Evolutionary conservation across 2,888 invertebrate species (phyloP), one percentile per base, ranked within the genome.

Genomic region (Agrochola lychnidis): DNA sequence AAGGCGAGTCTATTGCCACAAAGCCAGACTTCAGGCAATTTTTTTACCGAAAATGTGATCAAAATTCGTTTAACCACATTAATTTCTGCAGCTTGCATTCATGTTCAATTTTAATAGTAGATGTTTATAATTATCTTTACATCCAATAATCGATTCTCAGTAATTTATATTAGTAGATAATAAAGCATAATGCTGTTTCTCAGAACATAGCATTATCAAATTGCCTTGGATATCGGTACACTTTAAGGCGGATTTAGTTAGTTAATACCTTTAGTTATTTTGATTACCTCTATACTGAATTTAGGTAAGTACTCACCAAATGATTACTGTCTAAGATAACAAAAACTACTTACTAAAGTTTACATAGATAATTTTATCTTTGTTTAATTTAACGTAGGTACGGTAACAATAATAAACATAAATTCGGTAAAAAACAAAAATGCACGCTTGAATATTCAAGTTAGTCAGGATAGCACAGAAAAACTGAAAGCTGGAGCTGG

Each of bases 101-200:
- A n/a, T 51, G 25, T 45, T 51, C 16, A 59, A 64, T 59, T 57
- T 75, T 45, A 51, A 59, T 76, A 57, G 7, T 73, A 61, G 19
- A 61, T 56, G 68, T 63, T 68, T 45, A 51, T 70, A 67, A 63
- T 78, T 83, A 83, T 72, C 72, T 83, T 63, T 56, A 83, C 22
- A 56, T 73, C 30, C 51, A 72, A 25, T 73, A 63, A 84, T 79
- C 72, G 42, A 25, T 73, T 84, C 61, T 70, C 19, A 61, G 67
- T 70, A 53, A 66, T 74, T 51, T 84, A 69, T 48, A 69, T 36
- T 22, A 36, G 71, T 68, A 45, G 45, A 45, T 45, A 67, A 80
- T 81, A 86, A 79, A 85, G 2, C 14, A 45, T 63, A 70, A 80
- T n/a, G 48, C n/a, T 59, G 45, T 74, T 84, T 84, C 85, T 70